Evolutionary conservation across 2,888 invertebrate species (phyloP).

Genomic region (Bellardia pandia): DNA sequence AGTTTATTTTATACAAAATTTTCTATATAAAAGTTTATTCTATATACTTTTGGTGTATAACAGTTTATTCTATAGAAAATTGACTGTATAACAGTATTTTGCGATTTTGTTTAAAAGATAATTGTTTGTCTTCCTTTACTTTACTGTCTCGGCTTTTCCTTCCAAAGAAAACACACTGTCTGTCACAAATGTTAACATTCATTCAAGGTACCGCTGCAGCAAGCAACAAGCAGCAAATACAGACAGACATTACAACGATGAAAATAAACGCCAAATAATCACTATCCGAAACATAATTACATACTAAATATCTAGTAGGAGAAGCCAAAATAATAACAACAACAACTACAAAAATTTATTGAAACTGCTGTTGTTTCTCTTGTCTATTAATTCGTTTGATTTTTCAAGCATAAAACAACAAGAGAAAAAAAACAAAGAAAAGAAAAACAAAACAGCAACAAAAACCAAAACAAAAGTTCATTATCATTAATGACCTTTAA

Average conservation of each 20-base stretch:
- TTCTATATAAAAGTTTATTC: no score
- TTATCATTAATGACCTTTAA: conserved; percentile 65
- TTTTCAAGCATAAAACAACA: conserved; percentile 42
- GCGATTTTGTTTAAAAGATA: no score
- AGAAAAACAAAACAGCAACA: conserved; percentile 1
- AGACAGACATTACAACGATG: neutral
- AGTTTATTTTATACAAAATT: no score
- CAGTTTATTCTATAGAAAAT: neutral
- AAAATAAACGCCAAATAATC: conserved; percentile 61
- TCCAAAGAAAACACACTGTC: neutral
- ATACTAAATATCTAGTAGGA: neutral
- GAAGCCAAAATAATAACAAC: conserved; percentile 56
- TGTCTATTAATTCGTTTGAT: conserved; percentile 25
- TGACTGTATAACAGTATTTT: no score
- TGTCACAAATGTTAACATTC: conserved; percentile 1
- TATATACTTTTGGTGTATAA: neutral
- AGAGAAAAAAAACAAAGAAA: conserved; percentile 12
- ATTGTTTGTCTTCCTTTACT: neutral
- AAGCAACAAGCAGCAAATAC: conserved; percentile 24
- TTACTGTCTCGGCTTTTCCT: conserved; percentile 3
- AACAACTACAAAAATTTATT: conserved; percentile 29
- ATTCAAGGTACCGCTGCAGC: neutral
- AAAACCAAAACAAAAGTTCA: conserved; percentile 59
- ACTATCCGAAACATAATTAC: conserved; percentile 22
- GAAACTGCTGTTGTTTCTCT: conserved; percentile 6